Evolutionary conservation across 2,888 invertebrate genomes (phyloP).

Genomic region (Zygothrica quintamaculata): DNA sequence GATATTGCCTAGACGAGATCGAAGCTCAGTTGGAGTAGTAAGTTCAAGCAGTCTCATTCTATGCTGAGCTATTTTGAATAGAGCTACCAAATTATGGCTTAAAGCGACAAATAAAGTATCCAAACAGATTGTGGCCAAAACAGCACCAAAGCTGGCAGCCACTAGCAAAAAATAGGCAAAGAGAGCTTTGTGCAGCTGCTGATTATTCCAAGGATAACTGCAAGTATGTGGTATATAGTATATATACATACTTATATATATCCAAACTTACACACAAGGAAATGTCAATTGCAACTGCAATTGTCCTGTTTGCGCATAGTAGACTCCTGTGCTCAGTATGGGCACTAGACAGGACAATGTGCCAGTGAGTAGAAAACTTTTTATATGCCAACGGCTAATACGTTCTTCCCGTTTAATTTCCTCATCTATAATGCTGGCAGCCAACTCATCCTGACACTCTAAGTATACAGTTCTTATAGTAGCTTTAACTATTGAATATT

Average conservation of each 20-base stretch:
- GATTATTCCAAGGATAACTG: constrained; percentile 58
- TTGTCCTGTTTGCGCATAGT: constrained; percentile 25
- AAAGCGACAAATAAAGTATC: constrained; percentile 50
- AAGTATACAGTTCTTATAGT: not conserved
- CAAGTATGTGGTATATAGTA: not conserved
- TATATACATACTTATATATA: too few species aligned
- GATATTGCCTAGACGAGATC: constrained; percentile 5
- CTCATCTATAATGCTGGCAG: constrained; percentile 4
- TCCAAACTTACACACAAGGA: constrained; percentile 39
- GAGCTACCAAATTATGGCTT: constrained; percentile 55
- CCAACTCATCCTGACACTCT: constrained; percentile 31
- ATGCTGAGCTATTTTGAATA: constrained; percentile 53
- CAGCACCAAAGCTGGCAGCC: constrained; percentile 29
- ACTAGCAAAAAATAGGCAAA: constrained; percentile 24
- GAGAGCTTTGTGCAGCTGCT: constrained; percentile 22
- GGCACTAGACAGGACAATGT: constrained; percentile 23
- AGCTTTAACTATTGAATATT: too few species aligned
- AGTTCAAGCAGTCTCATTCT: constrained; percentile 35
- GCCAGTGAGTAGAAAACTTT: constrained; percentile 36
- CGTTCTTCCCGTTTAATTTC: constrained; percentile 40
- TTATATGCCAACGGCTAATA: constrained; percentile 33
- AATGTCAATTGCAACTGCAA: constrained; percentile 28
- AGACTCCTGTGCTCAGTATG: constrained; percentile 19
- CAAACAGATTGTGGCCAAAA: constrained; percentile 37
- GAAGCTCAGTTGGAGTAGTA: not conserved